These are phyloP conservation scores for Phaethon lepturus DNA, from an alignment of 2,113 vertebrate species.

Conservation along the genomic window DNA sequence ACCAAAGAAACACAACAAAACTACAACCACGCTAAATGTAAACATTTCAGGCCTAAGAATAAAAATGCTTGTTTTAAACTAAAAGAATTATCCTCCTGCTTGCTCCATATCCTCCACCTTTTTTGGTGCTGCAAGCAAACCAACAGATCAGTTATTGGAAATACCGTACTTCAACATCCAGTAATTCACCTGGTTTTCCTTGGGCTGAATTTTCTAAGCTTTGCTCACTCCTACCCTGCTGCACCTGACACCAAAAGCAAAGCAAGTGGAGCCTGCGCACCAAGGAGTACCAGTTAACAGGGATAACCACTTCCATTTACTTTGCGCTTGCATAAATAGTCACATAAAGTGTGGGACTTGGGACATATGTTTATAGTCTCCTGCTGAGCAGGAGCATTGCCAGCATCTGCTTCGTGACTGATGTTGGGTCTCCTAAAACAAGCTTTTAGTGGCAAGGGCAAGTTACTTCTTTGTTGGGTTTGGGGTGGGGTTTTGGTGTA, in stretches of 20 bases:
- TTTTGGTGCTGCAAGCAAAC: not conserved
- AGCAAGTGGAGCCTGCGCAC: not conserved
- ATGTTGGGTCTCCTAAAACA: not conserved
- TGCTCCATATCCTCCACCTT: not conserved
- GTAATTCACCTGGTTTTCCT: not conserved
- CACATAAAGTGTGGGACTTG: not conserved
- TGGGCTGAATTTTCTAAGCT: not conserved
- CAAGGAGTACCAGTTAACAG: not conserved
- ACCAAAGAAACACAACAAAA: too few species aligned
- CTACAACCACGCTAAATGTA: not conserved
- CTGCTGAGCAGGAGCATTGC: not conserved
- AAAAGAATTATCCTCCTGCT: not conserved
- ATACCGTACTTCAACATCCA: not conserved
- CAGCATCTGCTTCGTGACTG: not conserved
- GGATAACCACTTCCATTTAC: not conserved
- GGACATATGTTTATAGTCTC: not conserved
- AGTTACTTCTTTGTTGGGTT: not conserved
- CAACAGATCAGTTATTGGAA: not conserved
- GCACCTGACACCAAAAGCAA: not conserved
- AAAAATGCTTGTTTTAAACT: not conserved
- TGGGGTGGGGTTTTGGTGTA: not conserved
- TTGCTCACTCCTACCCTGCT: not conserved
- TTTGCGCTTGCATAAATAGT: not conserved
- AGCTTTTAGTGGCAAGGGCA: not conserved
- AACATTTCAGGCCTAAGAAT: not conserved